These are phyloP conservation scores for Apeira syringaria DNA, from an alignment of 2,888 invertebrate genomes.

Conservation along the genomic window DNA sequence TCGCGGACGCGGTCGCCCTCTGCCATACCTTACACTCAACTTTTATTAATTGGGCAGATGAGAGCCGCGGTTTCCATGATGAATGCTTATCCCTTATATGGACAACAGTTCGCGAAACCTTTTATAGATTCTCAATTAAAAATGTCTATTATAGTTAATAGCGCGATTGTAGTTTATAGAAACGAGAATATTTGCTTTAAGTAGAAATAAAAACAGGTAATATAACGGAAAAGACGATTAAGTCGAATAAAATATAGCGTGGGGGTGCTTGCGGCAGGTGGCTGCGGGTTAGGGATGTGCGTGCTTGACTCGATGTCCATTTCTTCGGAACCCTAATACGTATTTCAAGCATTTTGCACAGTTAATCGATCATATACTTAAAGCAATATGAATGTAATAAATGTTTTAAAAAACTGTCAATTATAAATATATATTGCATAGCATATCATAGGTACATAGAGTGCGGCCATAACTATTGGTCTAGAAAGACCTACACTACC, in stretches of 20 bases:
- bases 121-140: conserved; percentile 84
- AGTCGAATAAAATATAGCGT: conserved; percentile 82
- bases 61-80: conserved; percentile 78
- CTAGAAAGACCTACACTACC: too few species aligned
- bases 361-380: too few species aligned
- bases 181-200: conserved; percentile 81
- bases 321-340: too few species aligned
- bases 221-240: conserved; percentile 83
- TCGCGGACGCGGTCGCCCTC: conserved; percentile 60
- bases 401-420: too few species aligned
- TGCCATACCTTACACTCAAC: conserved; percentile 79
- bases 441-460: too few species aligned
- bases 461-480: too few species aligned
- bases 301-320: conserved; percentile 7
- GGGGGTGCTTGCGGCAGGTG: conserved; percentile 82
- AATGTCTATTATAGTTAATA: conserved; percentile 82
- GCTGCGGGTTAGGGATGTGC: conserved; percentile 58
- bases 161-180: conserved; percentile 70
- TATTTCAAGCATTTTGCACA: too few species aligned
- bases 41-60: conserved; percentile 84
- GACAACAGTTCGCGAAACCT: conserved; percentile 78
- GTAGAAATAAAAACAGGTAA: conserved; percentile 77
- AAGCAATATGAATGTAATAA: too few species aligned
- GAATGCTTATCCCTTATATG: conserved; percentile 78
- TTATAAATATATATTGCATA: too few species aligned